phyloP scores from a whole-genome alignment of 1,140 invertebrate genomes.

The Polypedilum pembai region DNA sequence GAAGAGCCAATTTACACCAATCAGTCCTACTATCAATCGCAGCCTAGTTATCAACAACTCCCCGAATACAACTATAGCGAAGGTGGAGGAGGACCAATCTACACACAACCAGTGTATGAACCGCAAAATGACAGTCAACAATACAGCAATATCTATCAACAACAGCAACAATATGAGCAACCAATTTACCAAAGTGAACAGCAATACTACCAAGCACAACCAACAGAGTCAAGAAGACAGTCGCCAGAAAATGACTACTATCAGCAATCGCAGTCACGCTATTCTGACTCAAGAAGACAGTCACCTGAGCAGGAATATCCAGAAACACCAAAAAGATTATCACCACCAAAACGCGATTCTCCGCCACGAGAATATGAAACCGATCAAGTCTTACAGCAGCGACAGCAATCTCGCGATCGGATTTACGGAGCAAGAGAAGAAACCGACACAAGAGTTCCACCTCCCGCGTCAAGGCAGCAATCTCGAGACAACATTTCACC shows the following conservation, averaged over 20 bases:
- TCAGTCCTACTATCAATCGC: conserved; percentile 2
- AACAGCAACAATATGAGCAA: conserved; percentile 31
- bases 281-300: conserved; percentile 16
- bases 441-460: background rate
- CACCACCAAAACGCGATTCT: background rate
- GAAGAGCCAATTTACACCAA: conserved; percentile 30
- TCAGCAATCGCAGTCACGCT: background rate
- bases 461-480: background rate
- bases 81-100: background rate
- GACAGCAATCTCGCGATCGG: conserved; percentile 22
- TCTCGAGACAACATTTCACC: conserved; percentile 21
- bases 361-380: background rate
- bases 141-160: conserved; percentile 30
- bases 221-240: background rate
- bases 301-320: background rate
- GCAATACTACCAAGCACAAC: background rate
- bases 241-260: background rate
- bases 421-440: background rate
- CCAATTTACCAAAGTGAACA: background rate
- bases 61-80: background rate
- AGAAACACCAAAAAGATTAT: background rate
- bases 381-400: background rate
- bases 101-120: conserved; percentile 23
- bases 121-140: conserved; percentile 33
- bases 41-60: conserved; percentile 31